Evolutionary conservation across 2,888 invertebrate genomes (phyloP), one percentile per base, ranked within the genome.

Genomic region (Agrochola litura): DNA sequence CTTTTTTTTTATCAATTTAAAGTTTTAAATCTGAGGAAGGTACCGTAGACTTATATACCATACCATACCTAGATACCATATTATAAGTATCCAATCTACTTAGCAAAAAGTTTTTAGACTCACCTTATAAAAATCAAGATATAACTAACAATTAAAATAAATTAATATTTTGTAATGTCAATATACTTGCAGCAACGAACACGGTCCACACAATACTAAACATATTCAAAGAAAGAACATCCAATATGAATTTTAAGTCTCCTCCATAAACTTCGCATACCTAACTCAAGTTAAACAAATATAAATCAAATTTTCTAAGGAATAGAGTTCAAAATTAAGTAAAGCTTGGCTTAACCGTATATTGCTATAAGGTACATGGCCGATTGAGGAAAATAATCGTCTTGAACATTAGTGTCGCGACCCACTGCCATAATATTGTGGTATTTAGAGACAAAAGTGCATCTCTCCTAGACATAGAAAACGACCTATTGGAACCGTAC

Each of bases 191-290:
- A 73, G n/a, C 73, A 58, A 64, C 77, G n/a, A 63, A 72, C 77
- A 63, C 83, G 37, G 63, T n/a, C 43, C 22, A 54, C 66, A 70
- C 74, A 56, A 46, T 52, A 84, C 85, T 85, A 74, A 85, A 49
- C 61, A 63, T 10, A 58, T 70, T 75, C 79, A 0, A 63, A 64
- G 64, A 0, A 63, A 64, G 64, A 75, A 77, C 66, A 56, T 73
- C 58, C 74, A 70, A 82, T 72, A 66, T 74, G 73, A 82, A 83
- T 81, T 81, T 75, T 61, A 82, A 82, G 19, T 71, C 37, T 73
- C 70, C 66, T 22, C 80, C 49, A 67, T 56, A 68, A 58, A 68
- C 6, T 70, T 65, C n/a, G 60, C 69, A 67, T 73, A 54, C 22
- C 14, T 67, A 2, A 37, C 12, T 19, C 37, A 12, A 25, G 4